These are phyloP conservation scores for Drosophila bipectinata DNA, from an alignment of 1,140 invertebrate species.

Conservation along the genomic window DNA sequence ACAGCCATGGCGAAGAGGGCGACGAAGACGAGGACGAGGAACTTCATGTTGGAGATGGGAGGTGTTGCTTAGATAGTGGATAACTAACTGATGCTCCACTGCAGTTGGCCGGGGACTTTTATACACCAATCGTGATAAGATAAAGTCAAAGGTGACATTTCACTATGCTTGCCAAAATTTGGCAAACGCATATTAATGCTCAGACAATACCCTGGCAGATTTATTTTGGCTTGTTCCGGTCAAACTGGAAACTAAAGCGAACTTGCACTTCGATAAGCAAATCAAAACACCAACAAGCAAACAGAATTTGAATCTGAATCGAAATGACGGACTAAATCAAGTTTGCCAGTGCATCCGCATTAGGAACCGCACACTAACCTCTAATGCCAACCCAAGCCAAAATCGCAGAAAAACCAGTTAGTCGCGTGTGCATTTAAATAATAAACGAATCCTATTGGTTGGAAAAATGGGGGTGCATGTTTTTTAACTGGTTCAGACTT, in stretches of 20 bases:
- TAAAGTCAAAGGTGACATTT: constrained; percentile 48
- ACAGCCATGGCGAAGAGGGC: constrained; percentile 58
- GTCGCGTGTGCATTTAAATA: background rate
- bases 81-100: constrained; percentile 48
- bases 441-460: background rate
- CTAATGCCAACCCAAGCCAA: background rate
- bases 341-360: constrained; percentile 27
- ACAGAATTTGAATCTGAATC: background rate
- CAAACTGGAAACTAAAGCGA: constrained; percentile 40
- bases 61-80: constrained; percentile 30
- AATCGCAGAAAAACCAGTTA: background rate
- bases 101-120: constrained; percentile 30
- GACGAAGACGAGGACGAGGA: constrained; percentile 52
- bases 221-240: constrained; percentile 45
- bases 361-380: constrained; percentile 5
- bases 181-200: constrained; percentile 14
- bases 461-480: background rate
- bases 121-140: constrained; percentile 22
- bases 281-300: background rate
- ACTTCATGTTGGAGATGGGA: constrained; percentile 67
- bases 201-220: constrained; percentile 9
- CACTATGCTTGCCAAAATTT: constrained; percentile 7
- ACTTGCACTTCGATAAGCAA: constrained; percentile 9
- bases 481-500: too few species aligned
- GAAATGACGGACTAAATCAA: constrained; percentile 1